phyloP scores from a whole-genome alignment of 2,888 invertebrate species.

The Ptycholaimellus sp. region DNA sequence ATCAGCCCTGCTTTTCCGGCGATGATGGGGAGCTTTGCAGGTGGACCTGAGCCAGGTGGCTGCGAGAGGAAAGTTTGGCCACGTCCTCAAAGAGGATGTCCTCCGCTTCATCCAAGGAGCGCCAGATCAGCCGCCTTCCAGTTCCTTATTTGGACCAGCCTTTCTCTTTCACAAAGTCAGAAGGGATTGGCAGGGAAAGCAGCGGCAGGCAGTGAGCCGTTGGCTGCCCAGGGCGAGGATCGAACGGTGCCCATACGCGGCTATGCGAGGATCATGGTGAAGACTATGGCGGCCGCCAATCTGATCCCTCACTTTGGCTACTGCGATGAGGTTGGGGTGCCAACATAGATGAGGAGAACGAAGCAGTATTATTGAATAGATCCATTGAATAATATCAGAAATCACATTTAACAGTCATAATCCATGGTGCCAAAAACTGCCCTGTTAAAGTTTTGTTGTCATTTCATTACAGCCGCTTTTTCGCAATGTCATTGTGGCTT shows the following conservation, averaged over 20 bases:
- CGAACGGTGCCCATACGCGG: conserved; percentile 20
- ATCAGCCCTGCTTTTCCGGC: conserved; percentile 1
- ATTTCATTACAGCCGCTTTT: too few species aligned
- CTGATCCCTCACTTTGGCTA: conserved; percentile 53
- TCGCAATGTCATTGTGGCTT: too few species aligned
- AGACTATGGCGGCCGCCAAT: conserved; percentile 53
- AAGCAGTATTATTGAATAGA: too few species aligned
- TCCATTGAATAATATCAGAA: too few species aligned
- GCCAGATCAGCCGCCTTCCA: neutral
- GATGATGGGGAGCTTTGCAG: conserved; percentile 35
- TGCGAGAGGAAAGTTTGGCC: conserved; percentile 60
- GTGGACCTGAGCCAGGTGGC: conserved; percentile 44
- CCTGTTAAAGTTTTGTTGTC: neutral
- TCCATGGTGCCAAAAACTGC: too few species aligned
- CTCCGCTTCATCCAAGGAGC: conserved; percentile 27
- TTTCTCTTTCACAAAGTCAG: conserved; percentile 1
- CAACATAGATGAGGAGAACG: conserved; percentile 32
- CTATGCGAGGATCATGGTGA: conserved; percentile 63
- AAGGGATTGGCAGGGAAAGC: too few species aligned
- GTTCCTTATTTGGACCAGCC: conserved; percentile 1
- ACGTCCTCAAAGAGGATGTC: conserved; percentile 84
- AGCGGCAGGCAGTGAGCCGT: neutral
- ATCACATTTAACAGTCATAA: too few species aligned
- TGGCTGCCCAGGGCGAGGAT: too few species aligned
- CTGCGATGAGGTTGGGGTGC: conserved; percentile 65